Evolutionary conservation across 2,888 invertebrate species (phyloP), one percentile per base, ranked within the genome.

Genomic region (Agrypnus murinus): DNA sequence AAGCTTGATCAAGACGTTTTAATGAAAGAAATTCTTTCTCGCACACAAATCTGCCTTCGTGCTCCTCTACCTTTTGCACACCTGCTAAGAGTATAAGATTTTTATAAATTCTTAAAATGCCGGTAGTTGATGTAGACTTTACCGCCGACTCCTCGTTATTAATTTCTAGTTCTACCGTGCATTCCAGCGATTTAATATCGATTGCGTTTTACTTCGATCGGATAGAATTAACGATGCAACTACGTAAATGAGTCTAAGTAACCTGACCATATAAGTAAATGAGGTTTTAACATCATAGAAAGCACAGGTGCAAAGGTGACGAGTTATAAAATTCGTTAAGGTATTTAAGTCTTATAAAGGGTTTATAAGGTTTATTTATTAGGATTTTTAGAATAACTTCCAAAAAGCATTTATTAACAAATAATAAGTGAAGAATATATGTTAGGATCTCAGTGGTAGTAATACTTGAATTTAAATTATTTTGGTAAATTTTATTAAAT

Each of bases 91-190:
- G n/a, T n/a, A 68, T 36, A 58, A 63, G 53, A 78, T 80, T 80
- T 80, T 81, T 80, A 69, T 74, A 75, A 74, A 80, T 80, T 79
- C 77, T 72, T 78, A 74, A 79, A 79, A 81, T 80, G 79, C 80
- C 80, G 77, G 79, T 78, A 80, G 80, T 81, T 81, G 79, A 81
- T 80, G 77, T 78, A 79, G 78, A 79, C 81, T 78, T 80, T 77
- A 80, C 77, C 75, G 79, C 75, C 77, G 74, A 79, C 79, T 79
- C 78, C 75, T 76, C n/a, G 74, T 77, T 79, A 79, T 79, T 80
- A 79, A 80, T 80, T 80, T 77, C 74, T 76, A 68, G 74, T 76
- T 69, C 73, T 74, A 79, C 74, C 80, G 78, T 77, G 79, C 80
- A 79, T 80, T 80, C 78, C 79, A 53, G 53, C 71, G 72, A 69